Base-by-base conservation (phyloP, 2,888 invertebrate genomes). In the Diogma glabrata region DNA sequence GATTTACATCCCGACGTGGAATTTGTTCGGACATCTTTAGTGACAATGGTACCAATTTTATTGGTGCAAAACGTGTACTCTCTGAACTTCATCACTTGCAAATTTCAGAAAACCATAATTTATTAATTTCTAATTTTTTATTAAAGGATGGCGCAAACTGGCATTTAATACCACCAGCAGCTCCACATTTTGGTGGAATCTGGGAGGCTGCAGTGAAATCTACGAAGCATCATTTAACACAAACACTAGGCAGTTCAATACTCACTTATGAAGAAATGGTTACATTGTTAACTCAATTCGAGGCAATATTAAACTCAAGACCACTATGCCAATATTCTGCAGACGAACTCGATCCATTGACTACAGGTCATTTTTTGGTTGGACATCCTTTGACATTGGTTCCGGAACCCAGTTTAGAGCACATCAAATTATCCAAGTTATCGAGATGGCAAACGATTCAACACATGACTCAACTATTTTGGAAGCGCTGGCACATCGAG, bases 31-130 rank as follows among this genome's bases (percentile, higher is more conserved):
- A 56, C 5, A 47, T 63, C 1, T 60, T 56, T 50, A 57, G 57
- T 47, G 64, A 64, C 40, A 57, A 58, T 48, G 63, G 62, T 2
- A 60, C 60, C 0, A 63, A 60, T 28, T 63, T 65, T 45, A 50
- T 58, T 4, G 64, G 64, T 6, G 63, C 63, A 1, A 47, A 56
- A 5, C 50, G n/a, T 6, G 30, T 28, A 6, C n/a, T 55, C 7
- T 24, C 24, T 24, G 24, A 24, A 24, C 6, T 24, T 6, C 24
- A 24, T 24, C 6, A 24, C 6, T 7, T 24, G 24, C 9, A 7
- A 7, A 7, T 24, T 7, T 7, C 6, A 24, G 24, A 24, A 24
- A 24, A 24, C 24, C 24, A 36, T 8, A 14, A 36, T 8, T 36
- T 16, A 36, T 14, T 14, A 36, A n/a, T n/a, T 6, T 6, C 6